phyloP scores from a whole-genome alignment of 2,888 invertebrate genomes.

The Nudaria mundana region DNA sequence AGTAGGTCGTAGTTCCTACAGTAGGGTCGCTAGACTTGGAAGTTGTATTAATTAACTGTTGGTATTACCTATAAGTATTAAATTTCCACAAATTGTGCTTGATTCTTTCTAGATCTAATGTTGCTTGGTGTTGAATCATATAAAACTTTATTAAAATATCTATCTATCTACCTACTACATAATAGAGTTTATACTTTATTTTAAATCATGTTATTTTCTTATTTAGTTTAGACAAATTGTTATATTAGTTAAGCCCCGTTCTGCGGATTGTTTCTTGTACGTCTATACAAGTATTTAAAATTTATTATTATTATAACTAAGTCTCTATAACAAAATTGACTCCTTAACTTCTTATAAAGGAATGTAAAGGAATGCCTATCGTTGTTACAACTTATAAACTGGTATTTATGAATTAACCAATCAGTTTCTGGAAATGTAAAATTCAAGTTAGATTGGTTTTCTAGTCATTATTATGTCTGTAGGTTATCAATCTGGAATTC shows the following conservation, averaged over 20 bases:
- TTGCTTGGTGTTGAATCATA: slow-evolving; percentile 76
- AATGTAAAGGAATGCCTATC: slow-evolving; percentile 56
- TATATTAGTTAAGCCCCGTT: slow-evolving; percentile 72
- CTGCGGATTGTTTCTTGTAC: slow-evolving; percentile 63
- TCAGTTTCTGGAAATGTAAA: slow-evolving; percentile 66
- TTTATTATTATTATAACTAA: slow-evolving; percentile 59
- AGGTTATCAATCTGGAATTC: slow-evolving; percentile 82
- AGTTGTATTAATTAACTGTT: slow-evolving; percentile 67
- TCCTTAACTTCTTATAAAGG: slow-evolving; percentile 74
- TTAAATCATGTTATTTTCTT: slow-evolving; percentile 67
- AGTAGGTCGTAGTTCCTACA: too few species aligned
- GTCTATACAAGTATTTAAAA: slow-evolving; percentile 39
- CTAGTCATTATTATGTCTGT: slow-evolving; percentile 79
- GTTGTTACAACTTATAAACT: slow-evolving; percentile 45
- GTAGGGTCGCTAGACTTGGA: slow-evolving; percentile 78
- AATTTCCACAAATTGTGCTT: slow-evolving; percentile 65
- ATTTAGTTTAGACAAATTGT: slow-evolving; percentile 73
- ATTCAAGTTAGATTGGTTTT: slow-evolving; percentile 80
- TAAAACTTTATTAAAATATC: slow-evolving; percentile 60
- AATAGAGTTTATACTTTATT: slow-evolving; percentile 65
- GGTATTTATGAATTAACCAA: slow-evolving; percentile 44
- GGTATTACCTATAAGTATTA: slow-evolving; percentile 57
- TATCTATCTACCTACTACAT: too few species aligned
- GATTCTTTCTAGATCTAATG: slow-evolving; percentile 68
- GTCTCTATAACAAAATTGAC: slow-evolving; percentile 61